Percentiles rank a stretch among this genome's conserved stretches.
Evolutionary conservation across 2,888 invertebrate species (phyloP).

Genomic region (Poecilus cupreus): DNA sequence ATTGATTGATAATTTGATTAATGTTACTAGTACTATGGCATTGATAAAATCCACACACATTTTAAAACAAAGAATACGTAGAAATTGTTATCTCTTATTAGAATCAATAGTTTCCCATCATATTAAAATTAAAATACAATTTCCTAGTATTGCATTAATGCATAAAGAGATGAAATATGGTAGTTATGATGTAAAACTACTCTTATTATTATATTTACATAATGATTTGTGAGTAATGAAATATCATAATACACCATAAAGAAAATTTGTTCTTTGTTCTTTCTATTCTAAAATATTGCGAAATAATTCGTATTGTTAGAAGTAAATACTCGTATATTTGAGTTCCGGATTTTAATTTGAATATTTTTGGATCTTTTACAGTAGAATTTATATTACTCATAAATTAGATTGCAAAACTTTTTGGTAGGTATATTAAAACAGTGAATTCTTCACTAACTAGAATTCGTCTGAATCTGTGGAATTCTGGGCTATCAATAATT

Average conservation of each 20-base stretch:
- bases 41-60: background rate
- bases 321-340: too few relatives aligned
- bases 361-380: too few relatives aligned
- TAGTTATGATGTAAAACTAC: background rate
- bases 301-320: too few relatives aligned
- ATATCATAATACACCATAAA: background rate
- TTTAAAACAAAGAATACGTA: background rate
- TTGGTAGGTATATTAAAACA: too few relatives aligned
- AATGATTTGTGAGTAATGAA: too few relatives aligned
- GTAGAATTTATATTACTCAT: too few relatives aligned
- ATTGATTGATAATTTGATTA: background rate
- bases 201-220: background rate
- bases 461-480: too few relatives aligned
- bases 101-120: slow-evolving; percentile 14
- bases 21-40: background rate
- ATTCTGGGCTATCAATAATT: too few relatives aligned
- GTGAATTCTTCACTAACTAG: too few relatives aligned
- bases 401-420: too few relatives aligned
- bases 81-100: slow-evolving; percentile 9
- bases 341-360: too few relatives aligned
- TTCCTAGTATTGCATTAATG: background rate
- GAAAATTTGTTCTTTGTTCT: background rate
- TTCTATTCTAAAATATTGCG: too few relatives aligned
- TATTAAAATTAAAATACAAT: slow-evolving; percentile 1
- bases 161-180: background rate